Conservation (phyloP, 2,888 invertebrate genomes). For the Perizoma flavofasciatum region DNA sequence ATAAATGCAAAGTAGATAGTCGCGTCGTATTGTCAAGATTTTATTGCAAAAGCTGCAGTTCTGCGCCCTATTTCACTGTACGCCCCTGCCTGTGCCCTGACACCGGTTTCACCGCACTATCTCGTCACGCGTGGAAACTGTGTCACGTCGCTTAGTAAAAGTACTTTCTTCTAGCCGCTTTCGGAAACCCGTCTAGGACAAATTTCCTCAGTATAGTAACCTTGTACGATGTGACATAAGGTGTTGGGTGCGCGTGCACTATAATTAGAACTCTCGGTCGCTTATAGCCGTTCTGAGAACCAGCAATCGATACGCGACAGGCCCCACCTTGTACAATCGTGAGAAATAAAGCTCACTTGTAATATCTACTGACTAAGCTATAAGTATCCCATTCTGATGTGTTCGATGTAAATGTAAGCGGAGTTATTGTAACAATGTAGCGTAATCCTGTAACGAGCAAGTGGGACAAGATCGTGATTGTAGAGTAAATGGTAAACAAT, state of each 20-base stretch:
- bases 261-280: constrained; percentile 66
- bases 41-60: constrained; percentile 43
- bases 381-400: constrained; percentile 28
- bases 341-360: constrained; percentile 46
- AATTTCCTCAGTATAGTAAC: constrained; percentile 74
- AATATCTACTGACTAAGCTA: constrained; percentile 33
- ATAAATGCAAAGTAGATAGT: constrained; percentile 21
- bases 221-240: constrained; percentile 79
- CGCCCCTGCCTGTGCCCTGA: constrained; percentile 34
- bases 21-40: constrained; percentile 23
- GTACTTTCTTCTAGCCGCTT: constrained; percentile 82
- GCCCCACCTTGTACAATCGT: constrained; percentile 46
- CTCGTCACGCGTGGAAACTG: constrained; percentile 73
- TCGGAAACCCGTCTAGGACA: constrained; percentile 77
- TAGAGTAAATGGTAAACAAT: constrained; percentile 21
- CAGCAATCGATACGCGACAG: constrained; percentile 57
- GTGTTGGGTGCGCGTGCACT: constrained; percentile 58
- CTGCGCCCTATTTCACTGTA: constrained; percentile 37
- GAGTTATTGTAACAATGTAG: constrained; percentile 31
- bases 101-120: constrained; percentile 37
- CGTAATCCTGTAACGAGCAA: constrained; percentile 16
- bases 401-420: constrained; percentile 35
- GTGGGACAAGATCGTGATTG: constrained; percentile 29
- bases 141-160: constrained; percentile 80
- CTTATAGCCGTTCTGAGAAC: constrained; percentile 62